These are phyloP conservation scores for Glyphotaelius pellucidus DNA, from an alignment of 2,888 invertebrate genomes.

Conservation along the genomic window DNA sequence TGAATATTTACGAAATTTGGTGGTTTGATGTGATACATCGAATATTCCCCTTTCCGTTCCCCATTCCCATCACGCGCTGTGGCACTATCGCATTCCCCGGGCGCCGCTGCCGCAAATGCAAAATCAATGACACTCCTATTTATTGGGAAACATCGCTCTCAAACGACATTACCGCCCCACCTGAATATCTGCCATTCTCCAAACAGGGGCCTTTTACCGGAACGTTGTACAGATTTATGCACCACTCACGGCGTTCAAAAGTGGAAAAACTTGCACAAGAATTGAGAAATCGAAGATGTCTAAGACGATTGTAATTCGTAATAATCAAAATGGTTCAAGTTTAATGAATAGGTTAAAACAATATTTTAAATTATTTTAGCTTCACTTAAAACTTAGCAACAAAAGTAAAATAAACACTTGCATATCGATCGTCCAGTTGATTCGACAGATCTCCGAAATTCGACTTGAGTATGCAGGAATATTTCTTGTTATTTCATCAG, in stretches of 20 bases:
- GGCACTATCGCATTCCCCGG: conserved; percentile 41
- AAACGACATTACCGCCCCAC: conserved; percentile 13
- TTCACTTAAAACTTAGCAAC: too few relatives aligned
- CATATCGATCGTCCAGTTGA: too few relatives aligned
- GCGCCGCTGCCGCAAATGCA: conserved; percentile 60
- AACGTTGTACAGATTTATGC: not conserved
- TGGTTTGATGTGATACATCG: not conserved
- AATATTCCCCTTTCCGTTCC: not conserved
- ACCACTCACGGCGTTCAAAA: not conserved
- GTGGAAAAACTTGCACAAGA: not conserved
- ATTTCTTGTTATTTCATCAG: not conserved
- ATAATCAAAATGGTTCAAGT: too few relatives aligned
- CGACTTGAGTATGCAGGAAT: too few relatives aligned
- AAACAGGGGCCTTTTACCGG: not conserved
- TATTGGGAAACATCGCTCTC: conserved; percentile 35
- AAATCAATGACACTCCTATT: conserved; percentile 62
- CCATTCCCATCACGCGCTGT: conserved; percentile 53
- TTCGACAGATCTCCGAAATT: too few relatives aligned
- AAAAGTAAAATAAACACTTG: too few relatives aligned
- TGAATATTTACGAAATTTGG: not conserved
- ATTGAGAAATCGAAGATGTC: not conserved
- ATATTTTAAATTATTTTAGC: too few relatives aligned
- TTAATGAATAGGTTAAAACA: too few relatives aligned
- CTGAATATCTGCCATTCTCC: conserved; percentile 22
- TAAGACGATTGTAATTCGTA: too few relatives aligned